phyloP scores from a whole-genome alignment of 2,113 vertebrate species.

The Tragelaphus imberbis region DNA sequence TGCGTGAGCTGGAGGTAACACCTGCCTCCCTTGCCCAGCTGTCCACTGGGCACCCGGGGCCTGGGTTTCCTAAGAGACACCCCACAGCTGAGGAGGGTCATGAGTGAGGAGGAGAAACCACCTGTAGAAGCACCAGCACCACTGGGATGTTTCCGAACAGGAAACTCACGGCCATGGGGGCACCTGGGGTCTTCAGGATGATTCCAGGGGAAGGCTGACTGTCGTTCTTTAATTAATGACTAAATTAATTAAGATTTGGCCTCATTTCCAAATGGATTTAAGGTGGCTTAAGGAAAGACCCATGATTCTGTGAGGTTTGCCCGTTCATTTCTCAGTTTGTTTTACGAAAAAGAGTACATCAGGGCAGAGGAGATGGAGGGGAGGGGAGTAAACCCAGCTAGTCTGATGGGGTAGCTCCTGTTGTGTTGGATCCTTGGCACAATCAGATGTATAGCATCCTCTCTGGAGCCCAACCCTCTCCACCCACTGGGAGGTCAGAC shows the following conservation, averaged over 20 bases:
- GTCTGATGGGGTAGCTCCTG: not conserved
- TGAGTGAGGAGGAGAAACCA: not conserved
- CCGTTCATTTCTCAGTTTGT: not conserved
- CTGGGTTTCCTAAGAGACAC: not conserved
- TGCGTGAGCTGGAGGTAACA: constrained; percentile 94
- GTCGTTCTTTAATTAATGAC: constrained; percentile 4
- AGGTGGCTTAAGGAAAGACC: not conserved
- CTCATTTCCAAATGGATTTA: not conserved
- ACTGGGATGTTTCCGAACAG: not conserved
- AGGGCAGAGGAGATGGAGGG: not conserved
- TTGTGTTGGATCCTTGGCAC: not conserved
- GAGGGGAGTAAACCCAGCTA: not conserved
- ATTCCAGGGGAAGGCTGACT: not conserved
- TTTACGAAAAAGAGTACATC: not conserved
- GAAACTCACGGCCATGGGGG: accelerated
- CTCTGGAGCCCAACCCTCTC: not conserved
- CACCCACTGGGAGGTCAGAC: not conserved
- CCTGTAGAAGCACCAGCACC: not conserved
- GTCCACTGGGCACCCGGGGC: accelerated
- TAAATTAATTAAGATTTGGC: not conserved
- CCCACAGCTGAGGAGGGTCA: not conserved
- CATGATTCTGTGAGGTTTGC: not conserved
- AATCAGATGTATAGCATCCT: not conserved
- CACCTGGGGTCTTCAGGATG: no score
- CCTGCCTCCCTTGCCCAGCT: not conserved